Percentiles rank a stretch among this genome's conserved stretches.
phyloP scores from a whole-genome alignment of 2,888 invertebrate species.

The Cephus pulcher region DNA sequence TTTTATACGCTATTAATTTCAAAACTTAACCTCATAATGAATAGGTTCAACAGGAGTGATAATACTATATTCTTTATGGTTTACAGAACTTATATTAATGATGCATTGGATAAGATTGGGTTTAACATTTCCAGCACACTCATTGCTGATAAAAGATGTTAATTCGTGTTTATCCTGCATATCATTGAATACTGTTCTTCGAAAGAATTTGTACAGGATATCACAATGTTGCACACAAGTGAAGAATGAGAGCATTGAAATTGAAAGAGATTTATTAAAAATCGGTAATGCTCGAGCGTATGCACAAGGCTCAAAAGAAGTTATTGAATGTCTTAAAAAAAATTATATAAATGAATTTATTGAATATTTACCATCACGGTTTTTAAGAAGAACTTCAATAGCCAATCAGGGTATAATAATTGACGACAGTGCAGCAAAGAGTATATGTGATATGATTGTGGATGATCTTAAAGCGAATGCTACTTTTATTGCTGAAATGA shows the following conservation, averaged over 20 bases:
- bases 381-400: neutral
- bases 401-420: conserved; percentile 68
- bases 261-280: neutral
- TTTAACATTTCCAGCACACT: neutral
- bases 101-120: neutral
- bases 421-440: conserved; percentile 64
- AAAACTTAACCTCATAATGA: neutral
- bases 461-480: conserved; percentile 55
- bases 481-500: conserved; percentile 73
- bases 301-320: conserved; percentile 5
- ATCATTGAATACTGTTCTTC: neutral
- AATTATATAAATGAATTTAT: neutral
- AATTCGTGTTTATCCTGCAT: neutral
- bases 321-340: conserved; percentile 5
- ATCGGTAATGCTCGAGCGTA: neutral
- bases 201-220: neutral
- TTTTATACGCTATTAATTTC: neutral
- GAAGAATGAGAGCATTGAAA: neutral
- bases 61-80: neutral
- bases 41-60: neutral
- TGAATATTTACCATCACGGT: neutral
- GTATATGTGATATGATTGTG: conserved; percentile 63
- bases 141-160: neutral
- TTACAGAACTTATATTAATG: neutral
- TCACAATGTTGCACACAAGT: neutral